These are phyloP conservation scores for Oscheius sp. DNA, from an alignment of 2,888 invertebrate species.

Conservation along the genomic window DNA sequence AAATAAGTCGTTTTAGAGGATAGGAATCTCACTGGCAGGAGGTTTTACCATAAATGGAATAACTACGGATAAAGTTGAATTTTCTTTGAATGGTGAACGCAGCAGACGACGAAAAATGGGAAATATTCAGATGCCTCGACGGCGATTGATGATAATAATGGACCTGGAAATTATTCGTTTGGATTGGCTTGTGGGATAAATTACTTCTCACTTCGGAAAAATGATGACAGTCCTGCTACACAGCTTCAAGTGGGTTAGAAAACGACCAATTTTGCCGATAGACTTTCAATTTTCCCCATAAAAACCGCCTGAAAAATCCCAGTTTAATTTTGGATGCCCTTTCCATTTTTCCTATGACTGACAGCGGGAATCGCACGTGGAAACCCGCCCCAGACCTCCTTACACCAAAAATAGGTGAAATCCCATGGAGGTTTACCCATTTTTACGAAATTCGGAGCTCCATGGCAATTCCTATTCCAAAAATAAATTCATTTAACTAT, in stretches of 20 bases:
- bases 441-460: too few species aligned
- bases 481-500: too few species aligned
- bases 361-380: too few species aligned
- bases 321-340: neutral
- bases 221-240: neutral
- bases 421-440: too few species aligned
- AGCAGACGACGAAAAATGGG: neutral
- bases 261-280: neutral
- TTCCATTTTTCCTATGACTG: neutral
- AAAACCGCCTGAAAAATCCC: too few species aligned
- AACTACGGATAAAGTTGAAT: neutral
- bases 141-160: neutral
- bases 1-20: neutral
- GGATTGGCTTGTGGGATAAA: conserved; percentile 6
- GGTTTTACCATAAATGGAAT: neutral
- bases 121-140: neutral
- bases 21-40: neutral
- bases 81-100: neutral
- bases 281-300: neutral
- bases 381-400: too few species aligned
- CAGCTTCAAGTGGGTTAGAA: neutral
- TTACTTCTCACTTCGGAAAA: neutral
- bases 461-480: too few species aligned
- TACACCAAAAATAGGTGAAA: too few species aligned
- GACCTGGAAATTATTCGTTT: neutral